Evolutionary conservation across 2,888 invertebrate genomes (phyloP), one percentile per base, ranked within the genome.

Genomic region (Erebia palarica): DNA sequence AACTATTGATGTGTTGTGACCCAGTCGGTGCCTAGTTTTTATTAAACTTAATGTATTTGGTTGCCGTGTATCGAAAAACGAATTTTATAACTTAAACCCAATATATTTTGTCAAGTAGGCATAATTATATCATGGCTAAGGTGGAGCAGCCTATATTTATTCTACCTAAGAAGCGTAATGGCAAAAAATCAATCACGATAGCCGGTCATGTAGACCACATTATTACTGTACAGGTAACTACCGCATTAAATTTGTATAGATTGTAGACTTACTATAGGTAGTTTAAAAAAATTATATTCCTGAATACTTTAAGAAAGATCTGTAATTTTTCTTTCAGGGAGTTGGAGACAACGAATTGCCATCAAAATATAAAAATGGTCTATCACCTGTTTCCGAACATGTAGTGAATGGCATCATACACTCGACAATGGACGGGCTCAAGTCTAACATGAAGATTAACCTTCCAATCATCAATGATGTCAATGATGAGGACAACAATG

Each of bases 191-290:
- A 77, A 94, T 91, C 77, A 80, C 89, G 44, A 89, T 90, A 76
- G 86, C 90, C 73, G 93, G 94, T 79, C 94, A 95, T 89, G 95
- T 95, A 68, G 95, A 95, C 79, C 95, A 95, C 79, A 95, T 95
- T 72, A 95, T 95, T 75, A 92, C 93, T 75, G 94, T 95, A 60
- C 95, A 95, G 91, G 95, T 95, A 78, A 73, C 78, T 80, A 70
- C 55, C 14, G 36, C 36, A 14, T 27, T 13, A 14, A 14, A 14
- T 49, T 27, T 27, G 2, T 4, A 49, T 49, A 13, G 49, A 49
- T 49, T 14, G 13, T 11, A 47, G 5, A 47, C 36, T 36, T 36
- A 36, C 27, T 36, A 36, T 36, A 36, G 36, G 36, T 36, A 36
- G 36, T 36, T 36, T 36, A 7, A 36, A 36, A 36, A 36, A 36